These are phyloP conservation scores for Aeoliscus strigatus DNA, from an alignment of 2,797 vertebrate species.

Conservation along the genomic window DNA sequence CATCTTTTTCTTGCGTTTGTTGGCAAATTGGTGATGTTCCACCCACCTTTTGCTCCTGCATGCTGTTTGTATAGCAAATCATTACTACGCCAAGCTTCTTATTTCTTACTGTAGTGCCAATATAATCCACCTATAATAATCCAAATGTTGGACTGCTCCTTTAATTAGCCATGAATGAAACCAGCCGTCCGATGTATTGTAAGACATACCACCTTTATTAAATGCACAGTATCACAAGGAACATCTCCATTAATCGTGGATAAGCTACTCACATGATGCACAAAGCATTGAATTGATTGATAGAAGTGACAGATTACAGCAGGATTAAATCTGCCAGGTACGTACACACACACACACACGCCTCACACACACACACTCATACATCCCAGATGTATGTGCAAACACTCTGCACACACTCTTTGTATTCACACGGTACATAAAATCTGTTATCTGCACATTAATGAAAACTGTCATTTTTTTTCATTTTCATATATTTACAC, in stretches of 20 bases:
- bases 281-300: conserved; percentile 84
- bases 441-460: conserved; percentile 62
- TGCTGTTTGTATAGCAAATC: too few relatives aligned
- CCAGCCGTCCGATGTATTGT: conserved; percentile 40
- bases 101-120: too few relatives aligned
- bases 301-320: conserved; percentile 83
- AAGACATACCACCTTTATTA: conserved; percentile 95
- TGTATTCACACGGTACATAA: conserved; percentile 64
- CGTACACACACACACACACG: conserved; percentile 26
- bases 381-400: conserved; percentile 31
- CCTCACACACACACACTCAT: conserved; percentile 18
- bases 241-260: conserved; percentile 92
- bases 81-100: too few relatives aligned
- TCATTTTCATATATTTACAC: conserved; percentile 67
- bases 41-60: too few relatives aligned
- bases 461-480: conserved; percentile 61
- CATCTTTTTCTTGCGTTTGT: too few relatives aligned
- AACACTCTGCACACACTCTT: conserved; percentile 29
- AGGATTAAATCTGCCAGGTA: conserved; percentile 78
- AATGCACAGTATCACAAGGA: conserved; percentile 98
- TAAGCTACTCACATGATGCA: conserved; percentile 96
- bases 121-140: too few relatives aligned
- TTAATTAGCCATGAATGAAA: background rate
- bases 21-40: too few relatives aligned
- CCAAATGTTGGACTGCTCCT: too few relatives aligned